Evolutionary conservation across 1,140 invertebrate species (phyloP).

Genomic region (Nebria ingens): DNA sequence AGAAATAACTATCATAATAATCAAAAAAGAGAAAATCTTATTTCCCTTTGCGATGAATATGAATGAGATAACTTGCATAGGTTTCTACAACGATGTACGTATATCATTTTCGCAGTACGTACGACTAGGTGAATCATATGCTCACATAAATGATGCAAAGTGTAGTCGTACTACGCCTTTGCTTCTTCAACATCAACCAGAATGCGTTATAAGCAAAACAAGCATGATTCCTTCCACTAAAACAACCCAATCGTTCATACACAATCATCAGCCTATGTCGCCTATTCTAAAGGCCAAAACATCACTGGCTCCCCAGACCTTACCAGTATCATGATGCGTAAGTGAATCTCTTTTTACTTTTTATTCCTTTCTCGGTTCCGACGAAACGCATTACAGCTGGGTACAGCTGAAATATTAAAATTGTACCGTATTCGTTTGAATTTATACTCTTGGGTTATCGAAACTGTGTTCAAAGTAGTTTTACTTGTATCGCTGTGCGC

Average conservation of each 20-base stretch:
- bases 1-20: too few species aligned
- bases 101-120: too few species aligned
- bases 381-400: neutral
- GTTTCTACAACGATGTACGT: too few species aligned
- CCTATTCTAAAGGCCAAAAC: neutral
- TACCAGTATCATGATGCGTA: neutral
- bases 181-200: too few species aligned
- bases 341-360: neutral
- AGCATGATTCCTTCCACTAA: neutral
- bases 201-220: constrained; percentile 7
- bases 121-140: neutral
- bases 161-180: neutral
- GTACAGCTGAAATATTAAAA: neutral
- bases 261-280: too few species aligned
- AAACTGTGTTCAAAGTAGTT: neutral
- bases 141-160: neutral
- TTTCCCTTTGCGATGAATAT: too few species aligned
- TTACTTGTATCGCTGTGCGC: neutral
- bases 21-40: too few species aligned
- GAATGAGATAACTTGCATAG: too few species aligned
- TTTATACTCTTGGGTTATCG: neutral
- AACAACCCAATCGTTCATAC: neutral
- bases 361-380: neutral
- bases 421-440: neutral
- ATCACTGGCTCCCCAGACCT: neutral